Evolutionary conservation across 2,113 vertebrate genomes (phyloP), one percentile per base, ranked within the genome.

Genomic region (Spilogale gracilis): DNA sequence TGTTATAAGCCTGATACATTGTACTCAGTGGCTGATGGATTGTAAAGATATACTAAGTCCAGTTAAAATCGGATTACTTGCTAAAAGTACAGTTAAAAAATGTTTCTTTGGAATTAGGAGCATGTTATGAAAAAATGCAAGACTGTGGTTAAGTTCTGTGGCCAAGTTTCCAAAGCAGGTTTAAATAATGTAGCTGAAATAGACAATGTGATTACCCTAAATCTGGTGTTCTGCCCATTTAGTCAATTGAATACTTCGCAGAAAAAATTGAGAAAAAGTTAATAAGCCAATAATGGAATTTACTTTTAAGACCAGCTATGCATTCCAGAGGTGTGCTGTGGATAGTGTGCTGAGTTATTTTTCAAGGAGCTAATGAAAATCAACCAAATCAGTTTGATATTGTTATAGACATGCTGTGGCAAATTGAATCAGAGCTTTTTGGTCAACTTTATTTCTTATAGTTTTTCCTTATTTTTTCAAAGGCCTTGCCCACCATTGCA

Each of bases 41-140:
- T 95, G 86, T 69, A 89, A 91, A 43, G 14, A 67, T 71, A 78
- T 9, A 67, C 7, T 50, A n/a, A 79, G 21, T 86, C 45, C 32
- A 78, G 3, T 85, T 83, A 79, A 96, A 97, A 94, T 95, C 71
- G 32, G 71, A 83, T 97, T 65, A 78, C 16, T 81, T 95, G 52
- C 3, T 90, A 90, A 94, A 82, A 17, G 3, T 78, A 5, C 3
- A 67, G 65, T 79, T 94, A 32, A 50, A 82, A 52, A 96, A 21
- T 48, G 10, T 67, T 78, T 89, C 80, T 61, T 84, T 93, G 50
- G 50, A 74, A 78, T 82, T 76, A 86, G 50, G 43, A 86, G 73
- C 16, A 54, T 56, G 0, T 93, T 80, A 91, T 38, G 30, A 86
- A 86, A 43, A 32, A 76, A 13, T 48, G 7, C 45, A 56, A 67